Conservation (phyloP, 1,140 invertebrate species). For the Drosophila baimaii region DNA sequence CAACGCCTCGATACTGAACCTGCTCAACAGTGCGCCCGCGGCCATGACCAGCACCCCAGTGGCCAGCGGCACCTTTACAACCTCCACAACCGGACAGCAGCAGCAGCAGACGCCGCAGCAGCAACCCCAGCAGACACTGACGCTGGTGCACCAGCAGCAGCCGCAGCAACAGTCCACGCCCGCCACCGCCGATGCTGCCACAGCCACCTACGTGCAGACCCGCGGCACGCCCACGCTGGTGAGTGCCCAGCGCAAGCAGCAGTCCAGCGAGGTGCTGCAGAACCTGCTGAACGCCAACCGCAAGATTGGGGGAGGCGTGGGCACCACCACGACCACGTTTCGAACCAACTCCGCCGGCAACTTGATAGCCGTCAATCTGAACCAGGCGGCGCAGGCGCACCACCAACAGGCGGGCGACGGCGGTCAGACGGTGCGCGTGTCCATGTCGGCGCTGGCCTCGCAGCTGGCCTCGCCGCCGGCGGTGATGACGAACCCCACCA, state of each 20-base stretch:
- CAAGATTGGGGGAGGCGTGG: conserved; percentile 73
- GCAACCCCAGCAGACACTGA: conserved; percentile 67
- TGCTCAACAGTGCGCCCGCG: conserved; percentile 90
- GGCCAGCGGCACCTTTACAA: conserved; percentile 81
- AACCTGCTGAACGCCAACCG: conserved; percentile 76
- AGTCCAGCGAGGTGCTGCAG: conserved; percentile 77
- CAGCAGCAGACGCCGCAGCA: conserved; percentile 63
- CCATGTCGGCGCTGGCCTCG: conserved; percentile 83
- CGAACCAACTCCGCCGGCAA: conserved; percentile 84
- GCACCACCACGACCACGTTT: conserved; percentile 66
- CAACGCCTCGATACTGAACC: conserved; percentile 90
- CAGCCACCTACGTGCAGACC: conserved; percentile 71
- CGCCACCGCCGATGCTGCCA: conserved; percentile 50
- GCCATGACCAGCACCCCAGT: conserved; percentile 86
- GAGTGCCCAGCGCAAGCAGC: conserved; percentile 66
- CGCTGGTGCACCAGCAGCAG: conserved; percentile 66
- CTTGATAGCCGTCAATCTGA: conserved; percentile 84
- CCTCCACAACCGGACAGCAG: conserved; percentile 78
- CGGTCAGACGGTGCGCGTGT: conserved; percentile 75
- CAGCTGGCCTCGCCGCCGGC: conserved; percentile 83
- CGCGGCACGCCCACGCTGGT: conserved; percentile 65
- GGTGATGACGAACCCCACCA: conserved; percentile 80
- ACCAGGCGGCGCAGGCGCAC: conserved; percentile 54
- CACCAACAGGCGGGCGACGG: conserved; percentile 57
- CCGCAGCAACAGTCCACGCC: conserved; percentile 62